Percentiles rank a stretch among this genome's conserved stretches.
Evolutionary conservation across 2,113 vertebrate species (phyloP).

Genomic region (Melanerpes aurifrons): DNA sequence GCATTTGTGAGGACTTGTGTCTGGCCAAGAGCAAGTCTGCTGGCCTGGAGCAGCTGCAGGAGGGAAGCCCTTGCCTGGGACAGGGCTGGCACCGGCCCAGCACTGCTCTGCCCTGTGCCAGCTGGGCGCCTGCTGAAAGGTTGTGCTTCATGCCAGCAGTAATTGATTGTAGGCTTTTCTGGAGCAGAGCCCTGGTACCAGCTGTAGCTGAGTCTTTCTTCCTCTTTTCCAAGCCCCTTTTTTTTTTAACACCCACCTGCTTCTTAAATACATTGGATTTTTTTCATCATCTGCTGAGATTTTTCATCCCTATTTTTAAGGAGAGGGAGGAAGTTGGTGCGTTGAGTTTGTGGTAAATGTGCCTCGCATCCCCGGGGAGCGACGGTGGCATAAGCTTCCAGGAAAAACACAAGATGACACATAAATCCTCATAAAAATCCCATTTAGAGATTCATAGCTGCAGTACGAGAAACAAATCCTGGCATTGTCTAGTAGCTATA

Average conservation of each 20-base stretch:
- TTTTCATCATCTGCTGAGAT: constrained; percentile 36
- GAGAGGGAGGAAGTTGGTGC: not conserved
- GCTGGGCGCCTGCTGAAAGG: constrained; percentile 48
- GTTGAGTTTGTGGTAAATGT: constrained; percentile 47
- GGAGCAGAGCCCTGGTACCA: constrained; percentile 57
- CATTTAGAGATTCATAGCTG: constrained; percentile 66
- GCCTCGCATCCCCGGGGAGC: not conserved
- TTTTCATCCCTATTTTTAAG: constrained; percentile 54
- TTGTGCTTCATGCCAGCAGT: constrained; percentile 21
- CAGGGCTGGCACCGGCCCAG: not conserved
- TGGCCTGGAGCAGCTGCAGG: constrained; percentile 38
- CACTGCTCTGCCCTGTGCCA: constrained; percentile 27
- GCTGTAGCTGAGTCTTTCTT: constrained; percentile 59
- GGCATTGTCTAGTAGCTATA: constrained; percentile 59
- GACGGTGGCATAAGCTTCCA: constrained; percentile 58
- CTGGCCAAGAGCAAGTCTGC: constrained; percentile 40
- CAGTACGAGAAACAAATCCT: constrained; percentile 61
- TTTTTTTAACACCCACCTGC: constrained; percentile 54
- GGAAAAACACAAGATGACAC: constrained; percentile 65
- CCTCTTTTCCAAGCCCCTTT: constrained; percentile 5
- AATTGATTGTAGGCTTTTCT: constrained; percentile 57
- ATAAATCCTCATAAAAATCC: constrained; percentile 71
- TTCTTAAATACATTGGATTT: constrained; percentile 55
- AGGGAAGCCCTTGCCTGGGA: constrained; percentile 21
- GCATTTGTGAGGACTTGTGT: not conserved